Conservation (phyloP, 2,888 invertebrate species). For the Eristalinus sepulchralis region DNA sequence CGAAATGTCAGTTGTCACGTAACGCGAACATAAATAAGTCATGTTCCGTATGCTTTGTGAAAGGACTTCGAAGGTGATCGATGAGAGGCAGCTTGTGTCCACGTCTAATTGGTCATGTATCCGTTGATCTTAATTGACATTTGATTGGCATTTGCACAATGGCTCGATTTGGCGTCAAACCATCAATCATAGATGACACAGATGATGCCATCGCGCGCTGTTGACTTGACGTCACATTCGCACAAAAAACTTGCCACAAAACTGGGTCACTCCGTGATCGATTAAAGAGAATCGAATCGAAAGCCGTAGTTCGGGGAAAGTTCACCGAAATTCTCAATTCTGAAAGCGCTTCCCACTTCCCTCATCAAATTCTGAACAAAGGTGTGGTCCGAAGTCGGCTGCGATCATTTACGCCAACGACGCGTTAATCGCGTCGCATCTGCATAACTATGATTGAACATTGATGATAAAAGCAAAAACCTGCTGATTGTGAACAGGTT, state of each 20-base stretch:
- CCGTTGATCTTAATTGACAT: background rate
- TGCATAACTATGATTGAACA: background rate
- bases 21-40: background rate
- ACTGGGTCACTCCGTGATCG: background rate
- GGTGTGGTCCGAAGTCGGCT: background rate
- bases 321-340: background rate
- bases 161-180: background rate
- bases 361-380: background rate
- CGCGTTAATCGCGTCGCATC: background rate
- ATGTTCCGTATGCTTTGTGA: background rate
- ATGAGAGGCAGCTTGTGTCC: background rate
- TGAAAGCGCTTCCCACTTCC: too few species aligned
- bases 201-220: background rate
- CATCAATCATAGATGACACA: background rate
- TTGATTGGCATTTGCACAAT: background rate
- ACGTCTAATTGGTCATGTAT: background rate
- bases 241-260: background rate
- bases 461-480: background rate
- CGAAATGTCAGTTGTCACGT: background rate
- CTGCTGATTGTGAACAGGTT: background rate
- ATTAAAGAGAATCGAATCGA: background rate
- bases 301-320: background rate
- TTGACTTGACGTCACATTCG: background rate
- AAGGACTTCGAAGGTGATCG: background rate
- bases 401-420: background rate